Conservation (phyloP, 53 echinoderm and acorn worm species). For the Antedon mediterranea region DNA sequence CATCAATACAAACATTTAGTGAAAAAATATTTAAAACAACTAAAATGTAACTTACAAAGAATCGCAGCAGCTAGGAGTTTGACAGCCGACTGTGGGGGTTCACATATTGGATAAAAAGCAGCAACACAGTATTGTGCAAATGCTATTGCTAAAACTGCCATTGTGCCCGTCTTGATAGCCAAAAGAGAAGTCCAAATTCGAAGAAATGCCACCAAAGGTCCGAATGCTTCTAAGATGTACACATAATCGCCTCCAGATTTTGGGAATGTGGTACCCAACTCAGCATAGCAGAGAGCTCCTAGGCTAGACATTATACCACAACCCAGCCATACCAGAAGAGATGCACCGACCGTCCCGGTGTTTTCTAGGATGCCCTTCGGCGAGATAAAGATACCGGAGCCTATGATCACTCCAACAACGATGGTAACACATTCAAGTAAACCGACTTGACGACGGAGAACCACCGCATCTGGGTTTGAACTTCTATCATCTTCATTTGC, state of each 20-base stretch:
- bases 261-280: slow-evolving; percentile 34
- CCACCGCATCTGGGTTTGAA: slow-evolving; percentile 16
- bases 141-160: slow-evolving; percentile 37
- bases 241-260: slow-evolving; percentile 40
- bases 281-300: slow-evolving; percentile 43
- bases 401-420: slow-evolving; percentile 41
- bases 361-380: slow-evolving; percentile 37
- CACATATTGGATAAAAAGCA: slow-evolving; percentile 25
- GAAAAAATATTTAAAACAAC: too few species aligned
- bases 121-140: slow-evolving; percentile 31
- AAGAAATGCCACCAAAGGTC: slow-evolving; percentile 26
- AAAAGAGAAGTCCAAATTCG: slow-evolving; percentile 29
- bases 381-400: slow-evolving; percentile 41
- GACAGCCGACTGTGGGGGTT: slow-evolving; percentile 12
- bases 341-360: slow-evolving; percentile 42
- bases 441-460: slow-evolving; percentile 35
- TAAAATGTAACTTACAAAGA: slow-evolving; percentile 24
- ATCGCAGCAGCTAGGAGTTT: slow-evolving; percentile 26
- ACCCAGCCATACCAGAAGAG: slow-evolving; percentile 35
- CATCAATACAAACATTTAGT: too few species aligned
- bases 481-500: background rate
- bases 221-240: slow-evolving; percentile 37
- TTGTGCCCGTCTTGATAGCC: slow-evolving; percentile 25
- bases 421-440: slow-evolving; percentile 37
- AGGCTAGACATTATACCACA: slow-evolving; percentile 34